Conservation (phyloP, 2,797 vertebrate species). For the Sardinella longiceps region DNA sequence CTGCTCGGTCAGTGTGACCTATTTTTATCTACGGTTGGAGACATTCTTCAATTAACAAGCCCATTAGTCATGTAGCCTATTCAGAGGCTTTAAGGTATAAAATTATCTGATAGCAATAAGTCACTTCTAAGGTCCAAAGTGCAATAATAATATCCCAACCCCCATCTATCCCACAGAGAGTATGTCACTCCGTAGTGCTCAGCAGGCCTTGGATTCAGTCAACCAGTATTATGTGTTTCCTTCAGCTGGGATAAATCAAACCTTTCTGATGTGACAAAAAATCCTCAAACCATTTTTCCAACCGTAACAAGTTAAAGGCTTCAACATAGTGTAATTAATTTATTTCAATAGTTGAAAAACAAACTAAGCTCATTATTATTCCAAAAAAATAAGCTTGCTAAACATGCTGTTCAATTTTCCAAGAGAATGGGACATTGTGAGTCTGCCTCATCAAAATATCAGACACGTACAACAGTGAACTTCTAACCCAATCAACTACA, state of each 20-base stretch:
- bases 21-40: background rate
- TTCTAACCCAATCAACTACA: background rate
- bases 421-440: background rate
- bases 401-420: too few relatives aligned
- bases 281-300: background rate
- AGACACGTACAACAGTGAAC: background rate
- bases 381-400: too few relatives aligned
- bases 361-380: too few relatives aligned
- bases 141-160: background rate
- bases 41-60: background rate
- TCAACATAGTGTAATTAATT: too few relatives aligned
- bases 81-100: background rate
- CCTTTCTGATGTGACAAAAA: background rate
- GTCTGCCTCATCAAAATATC: background rate
- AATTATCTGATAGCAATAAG: background rate
- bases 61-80: background rate
- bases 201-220: background rate
- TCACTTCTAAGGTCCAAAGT: background rate
- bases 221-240: background rate
- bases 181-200: background rate
- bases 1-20: background rate
- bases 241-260: background rate
- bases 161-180: background rate
- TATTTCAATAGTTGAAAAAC: too few relatives aligned
- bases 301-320: background rate